phyloP scores from a whole-genome alignment of 2,797 vertebrate genomes.

The Myripristis jacobus region DNA sequence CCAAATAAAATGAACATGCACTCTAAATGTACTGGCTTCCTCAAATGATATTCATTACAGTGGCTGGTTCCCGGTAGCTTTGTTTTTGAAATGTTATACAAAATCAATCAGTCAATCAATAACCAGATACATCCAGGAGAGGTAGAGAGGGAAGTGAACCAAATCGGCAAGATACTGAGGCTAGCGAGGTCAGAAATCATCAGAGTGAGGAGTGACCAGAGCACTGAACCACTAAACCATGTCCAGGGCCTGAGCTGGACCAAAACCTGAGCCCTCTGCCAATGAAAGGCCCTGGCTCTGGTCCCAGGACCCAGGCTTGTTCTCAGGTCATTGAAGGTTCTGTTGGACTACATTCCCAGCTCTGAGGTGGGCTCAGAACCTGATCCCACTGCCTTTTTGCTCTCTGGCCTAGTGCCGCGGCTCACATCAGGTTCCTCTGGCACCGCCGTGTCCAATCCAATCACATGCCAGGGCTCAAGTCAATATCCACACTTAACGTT shows the following conservation, averaged over 20 bases:
- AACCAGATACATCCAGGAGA: slow-evolving; percentile 47
- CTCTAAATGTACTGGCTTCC: slow-evolving; percentile 46
- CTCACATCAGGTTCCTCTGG: slow-evolving; percentile 55
- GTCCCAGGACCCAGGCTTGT: slow-evolving; percentile 41
- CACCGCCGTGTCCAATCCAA: slow-evolving; percentile 52
- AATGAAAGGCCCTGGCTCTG: slow-evolving; percentile 48
- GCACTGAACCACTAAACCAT: slow-evolving; percentile 45
- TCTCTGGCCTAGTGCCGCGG: slow-evolving; percentile 47
- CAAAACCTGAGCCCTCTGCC: slow-evolving; percentile 48
- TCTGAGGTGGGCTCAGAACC: slow-evolving; percentile 69
- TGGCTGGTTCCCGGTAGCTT: slow-evolving; percentile 58
- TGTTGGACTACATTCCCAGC: slow-evolving; percentile 58
- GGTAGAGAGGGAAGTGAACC: slow-evolving; percentile 36
- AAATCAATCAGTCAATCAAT: slow-evolving; percentile 62
- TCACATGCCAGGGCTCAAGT: slow-evolving; percentile 49
- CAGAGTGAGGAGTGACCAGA: slow-evolving; percentile 45
- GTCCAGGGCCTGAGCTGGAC: slow-evolving; percentile 45
- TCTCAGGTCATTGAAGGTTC: slow-evolving; percentile 54
- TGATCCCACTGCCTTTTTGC: slow-evolving; percentile 57
- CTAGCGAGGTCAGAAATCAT: slow-evolving; percentile 36
- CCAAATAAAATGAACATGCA: slow-evolving; percentile 62
- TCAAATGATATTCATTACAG: slow-evolving; percentile 50
- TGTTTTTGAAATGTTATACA: slow-evolving; percentile 47
- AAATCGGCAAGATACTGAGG: slow-evolving; percentile 26
- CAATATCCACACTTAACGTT: slow-evolving; percentile 42